Conservation (phyloP, 2,113 vertebrate species). For the Tetrax tetrax region DNA sequence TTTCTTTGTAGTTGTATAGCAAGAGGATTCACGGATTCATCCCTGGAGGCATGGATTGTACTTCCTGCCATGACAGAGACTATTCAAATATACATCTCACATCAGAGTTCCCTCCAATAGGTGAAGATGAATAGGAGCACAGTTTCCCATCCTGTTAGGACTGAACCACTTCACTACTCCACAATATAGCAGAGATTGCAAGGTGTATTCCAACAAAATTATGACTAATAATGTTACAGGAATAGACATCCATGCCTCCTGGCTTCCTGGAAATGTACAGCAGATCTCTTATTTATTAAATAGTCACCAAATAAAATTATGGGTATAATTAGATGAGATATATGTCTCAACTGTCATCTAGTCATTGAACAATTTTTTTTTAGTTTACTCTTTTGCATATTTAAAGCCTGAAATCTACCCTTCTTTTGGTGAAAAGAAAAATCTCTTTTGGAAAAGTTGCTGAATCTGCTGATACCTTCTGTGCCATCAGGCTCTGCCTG, state of each 20-base stretch:
- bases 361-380: neutral
- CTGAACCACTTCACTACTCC: neutral
- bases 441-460: neutral
- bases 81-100: neutral
- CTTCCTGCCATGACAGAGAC: neutral
- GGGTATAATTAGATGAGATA: neutral
- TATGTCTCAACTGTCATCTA: neutral
- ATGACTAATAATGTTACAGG: neutral
- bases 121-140: neutral
- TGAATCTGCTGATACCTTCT: neutral
- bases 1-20: neutral
- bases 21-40: neutral
- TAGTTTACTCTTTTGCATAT: neutral
- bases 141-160: neutral
- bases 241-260: neutral
- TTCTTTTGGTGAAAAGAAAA: neutral
- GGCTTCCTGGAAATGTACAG: neutral
- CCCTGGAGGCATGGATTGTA: neutral
- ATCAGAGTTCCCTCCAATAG: neutral
- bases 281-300: neutral
- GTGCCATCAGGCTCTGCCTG: too few relatives aligned
- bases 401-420: conserved; percentile 3
- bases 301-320: neutral
- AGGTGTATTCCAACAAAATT: neutral
- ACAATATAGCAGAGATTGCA: neutral